These are phyloP conservation scores for Octodon degus DNA, from an alignment of 2,113 vertebrate species.

Conservation along the genomic window DNA sequence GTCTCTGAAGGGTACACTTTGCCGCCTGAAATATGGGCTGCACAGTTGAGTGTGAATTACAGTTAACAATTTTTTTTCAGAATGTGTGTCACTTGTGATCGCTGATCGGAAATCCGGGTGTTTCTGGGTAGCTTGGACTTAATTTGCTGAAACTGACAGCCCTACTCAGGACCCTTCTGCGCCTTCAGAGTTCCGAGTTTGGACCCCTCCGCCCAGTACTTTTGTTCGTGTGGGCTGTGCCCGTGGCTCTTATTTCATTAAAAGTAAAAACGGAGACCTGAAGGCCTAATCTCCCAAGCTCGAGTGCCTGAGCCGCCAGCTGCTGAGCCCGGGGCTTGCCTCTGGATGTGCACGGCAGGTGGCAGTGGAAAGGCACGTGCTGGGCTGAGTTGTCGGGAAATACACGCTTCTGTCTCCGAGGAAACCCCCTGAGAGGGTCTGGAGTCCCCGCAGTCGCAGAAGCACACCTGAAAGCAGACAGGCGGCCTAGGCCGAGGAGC, in stretches of 20 bases:
- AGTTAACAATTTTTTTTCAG: background rate
- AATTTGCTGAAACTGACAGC: background rate
- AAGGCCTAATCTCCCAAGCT: background rate
- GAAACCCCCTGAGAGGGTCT: background rate
- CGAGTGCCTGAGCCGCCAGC: background rate
- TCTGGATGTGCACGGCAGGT: background rate
- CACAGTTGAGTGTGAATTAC: background rate
- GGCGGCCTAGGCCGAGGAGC: background rate
- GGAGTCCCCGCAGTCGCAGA: too few species aligned
- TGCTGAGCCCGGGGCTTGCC: background rate
- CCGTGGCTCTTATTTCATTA: background rate
- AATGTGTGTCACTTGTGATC: background rate
- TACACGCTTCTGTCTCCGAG: background rate
- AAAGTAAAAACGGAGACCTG: background rate
- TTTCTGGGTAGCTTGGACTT: background rate
- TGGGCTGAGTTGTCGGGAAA: background rate
- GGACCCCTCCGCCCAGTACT: background rate
- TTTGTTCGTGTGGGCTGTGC: background rate
- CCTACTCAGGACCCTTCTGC: background rate
- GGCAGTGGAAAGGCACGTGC: background rate
- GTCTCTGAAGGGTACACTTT: background rate
- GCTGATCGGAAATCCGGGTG: background rate
- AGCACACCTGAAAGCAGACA: background rate
- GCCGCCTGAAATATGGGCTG: background rate
- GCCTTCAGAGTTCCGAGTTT: background rate